Base-by-base conservation (phyloP, 2,888 invertebrate species). In the Clanis bilineata region DNA sequence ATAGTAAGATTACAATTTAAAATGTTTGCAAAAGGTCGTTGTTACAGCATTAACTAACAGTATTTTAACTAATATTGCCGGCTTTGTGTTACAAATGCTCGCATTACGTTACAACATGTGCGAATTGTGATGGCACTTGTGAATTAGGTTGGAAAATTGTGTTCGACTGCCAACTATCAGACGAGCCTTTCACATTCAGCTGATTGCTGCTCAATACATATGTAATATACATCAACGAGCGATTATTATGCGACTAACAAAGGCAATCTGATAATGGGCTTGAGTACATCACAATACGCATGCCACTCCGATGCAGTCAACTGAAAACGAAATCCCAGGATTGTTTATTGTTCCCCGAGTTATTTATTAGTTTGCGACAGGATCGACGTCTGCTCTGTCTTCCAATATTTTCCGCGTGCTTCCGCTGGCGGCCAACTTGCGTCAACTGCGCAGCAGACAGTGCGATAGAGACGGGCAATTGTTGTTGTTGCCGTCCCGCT, bases 361-460 rank as follows among this genome's bases (percentile, higher is more conserved):
- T 64, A 68, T 66, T 62, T 62, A 66, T 69, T 74, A 73, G 76
- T 82, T 85, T 82, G 79, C 82, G 72, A 71, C 68, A 74, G 76
- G 74, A 76, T 69, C 71, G 71, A 71, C 77, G 70, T 75, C 69
- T 67, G 57, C 23, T 61, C 56, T 64, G 32, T 59, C 38, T 64
- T 62, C 64, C 71, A 75, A 68, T 70, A 82, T 83, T 85, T 86
- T 85, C 85, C 83, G 74, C 78, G 72, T 75, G 77, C 74, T 86
- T 88, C 84, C 88, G 82, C 81, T 73, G 79, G 72, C 70, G 71
- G 74, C 76, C 76, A 76, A 80, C 79, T 70, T 83, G 84, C 85
- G 82, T 88, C 85, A 88, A 86, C 85, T 89, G 81, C 91, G 90
- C 88, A 87, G 85, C 85, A 86, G 85, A 85, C 83, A 60, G 86